A percentile compares a stretch with the other conserved stretches of the same genome.
phyloP scores from a whole-genome alignment of 2,113 vertebrate species.

The Salvelinus fontinalis region DNA sequence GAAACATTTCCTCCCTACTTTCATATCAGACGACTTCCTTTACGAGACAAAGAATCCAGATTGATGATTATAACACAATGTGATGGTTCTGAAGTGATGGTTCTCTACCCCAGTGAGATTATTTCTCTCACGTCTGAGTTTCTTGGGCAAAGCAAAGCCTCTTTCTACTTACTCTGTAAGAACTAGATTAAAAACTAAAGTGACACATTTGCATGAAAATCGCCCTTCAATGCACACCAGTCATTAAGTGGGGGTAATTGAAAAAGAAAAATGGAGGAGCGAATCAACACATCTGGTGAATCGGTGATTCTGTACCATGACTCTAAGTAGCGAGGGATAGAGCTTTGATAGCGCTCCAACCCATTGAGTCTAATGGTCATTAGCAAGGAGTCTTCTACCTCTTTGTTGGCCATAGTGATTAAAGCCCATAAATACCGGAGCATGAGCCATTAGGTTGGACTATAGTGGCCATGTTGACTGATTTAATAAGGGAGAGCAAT shows the following conservation, averaged over 20 bases:
- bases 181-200: not conserved
- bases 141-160: not conserved
- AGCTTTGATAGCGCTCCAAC: conserved; percentile 34
- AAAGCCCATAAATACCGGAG: conserved; percentile 8
- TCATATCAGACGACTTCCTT: not conserved
- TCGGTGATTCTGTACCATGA: not conserved
- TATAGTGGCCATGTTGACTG: conserved; percentile 10
- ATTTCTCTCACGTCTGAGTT: not conserved
- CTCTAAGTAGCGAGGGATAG: conserved; percentile 21
- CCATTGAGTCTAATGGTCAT: conserved; percentile 29
- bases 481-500: conserved; percentile 29
- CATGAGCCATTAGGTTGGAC: conserved; percentile 16
- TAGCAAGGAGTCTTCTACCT: conserved; percentile 3
- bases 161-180: not conserved
- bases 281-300: conserved; percentile 26
- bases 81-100: not conserved
- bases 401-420: conserved; percentile 1
- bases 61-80: not conserved
- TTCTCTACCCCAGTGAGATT: not conserved
- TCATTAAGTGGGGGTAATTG: conserved; percentile 21
- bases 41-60: not conserved
- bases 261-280: conserved; percentile 1
- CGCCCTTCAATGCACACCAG: not conserved
- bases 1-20: not conserved
- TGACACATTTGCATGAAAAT: conserved; percentile 14